phyloP scores from a whole-genome alignment of 2,888 invertebrate species.

The Dynastes hyllus region DNA sequence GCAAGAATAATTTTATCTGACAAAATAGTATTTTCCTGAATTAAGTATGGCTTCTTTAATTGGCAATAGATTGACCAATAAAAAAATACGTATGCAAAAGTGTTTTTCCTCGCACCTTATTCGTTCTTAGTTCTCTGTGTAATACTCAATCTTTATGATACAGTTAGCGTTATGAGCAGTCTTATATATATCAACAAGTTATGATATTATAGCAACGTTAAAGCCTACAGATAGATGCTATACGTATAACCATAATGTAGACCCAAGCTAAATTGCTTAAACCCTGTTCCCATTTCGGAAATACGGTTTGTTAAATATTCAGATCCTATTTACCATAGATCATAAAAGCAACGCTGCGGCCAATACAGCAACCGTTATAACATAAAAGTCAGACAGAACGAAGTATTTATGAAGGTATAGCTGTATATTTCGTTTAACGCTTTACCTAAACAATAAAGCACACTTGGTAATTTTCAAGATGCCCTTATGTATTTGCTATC shows the following conservation, averaged over 20 bases:
- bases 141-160: no score
- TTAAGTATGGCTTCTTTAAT: no score
- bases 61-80: no score
- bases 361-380: constrained; percentile 14
- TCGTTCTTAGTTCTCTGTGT: no score
- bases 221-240: background rate
- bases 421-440: constrained; percentile 13
- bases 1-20: no score
- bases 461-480: background rate
- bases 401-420: constrained; percentile 24
- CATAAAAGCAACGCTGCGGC: constrained; percentile 16
- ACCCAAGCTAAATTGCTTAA: constrained; percentile 3
- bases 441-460: background rate
- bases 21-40: no score
- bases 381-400: constrained; percentile 11
- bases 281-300: background rate
- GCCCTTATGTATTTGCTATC: background rate
- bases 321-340: constrained; percentile 19
- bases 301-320: constrained; percentile 23
- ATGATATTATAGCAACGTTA: background rate
- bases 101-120: no score
- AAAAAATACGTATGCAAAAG: no score
- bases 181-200: no score
- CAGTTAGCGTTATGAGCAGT: no score
- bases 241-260: background rate